phyloP scores from a whole-genome alignment of 2,113 vertebrate genomes.

The Prunella himalayana region DNA sequence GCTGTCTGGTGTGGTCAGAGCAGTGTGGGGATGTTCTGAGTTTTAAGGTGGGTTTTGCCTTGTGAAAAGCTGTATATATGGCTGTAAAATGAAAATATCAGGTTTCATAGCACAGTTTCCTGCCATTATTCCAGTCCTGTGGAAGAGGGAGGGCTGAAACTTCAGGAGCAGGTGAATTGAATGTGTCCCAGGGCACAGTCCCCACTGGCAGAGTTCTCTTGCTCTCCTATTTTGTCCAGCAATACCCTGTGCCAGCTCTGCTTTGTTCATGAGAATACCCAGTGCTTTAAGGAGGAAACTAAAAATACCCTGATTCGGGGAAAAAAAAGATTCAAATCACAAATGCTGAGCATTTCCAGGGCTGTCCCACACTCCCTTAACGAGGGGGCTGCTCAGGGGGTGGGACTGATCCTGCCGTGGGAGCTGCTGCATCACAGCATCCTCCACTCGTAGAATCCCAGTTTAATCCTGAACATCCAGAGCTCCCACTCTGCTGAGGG shows the following conservation, averaged over 20 bases:
- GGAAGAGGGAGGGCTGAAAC: background rate
- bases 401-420: background rate
- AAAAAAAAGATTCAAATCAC: background rate
- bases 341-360: background rate
- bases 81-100: background rate
- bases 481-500: background rate
- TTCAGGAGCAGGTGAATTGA: background rate
- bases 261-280: background rate
- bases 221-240: fast-evolving
- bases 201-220: fast-evolving
- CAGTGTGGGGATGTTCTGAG: background rate
- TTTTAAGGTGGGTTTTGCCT: background rate
- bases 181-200: fast-evolving
- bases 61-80: background rate
- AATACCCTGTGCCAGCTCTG: background rate
- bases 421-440: background rate
- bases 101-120: fast-evolving
- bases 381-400: background rate
- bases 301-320: background rate
- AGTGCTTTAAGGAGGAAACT: background rate
- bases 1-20: background rate
- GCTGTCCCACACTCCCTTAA: background rate
- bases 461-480: background rate
- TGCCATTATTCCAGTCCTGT: background rate
- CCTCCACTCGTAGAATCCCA: fast-evolving